Evolutionary conservation across 2,797 vertebrate genomes (phyloP), one percentile per base, ranked within the genome.

Genomic region (Galaxias olidus): DNA sequence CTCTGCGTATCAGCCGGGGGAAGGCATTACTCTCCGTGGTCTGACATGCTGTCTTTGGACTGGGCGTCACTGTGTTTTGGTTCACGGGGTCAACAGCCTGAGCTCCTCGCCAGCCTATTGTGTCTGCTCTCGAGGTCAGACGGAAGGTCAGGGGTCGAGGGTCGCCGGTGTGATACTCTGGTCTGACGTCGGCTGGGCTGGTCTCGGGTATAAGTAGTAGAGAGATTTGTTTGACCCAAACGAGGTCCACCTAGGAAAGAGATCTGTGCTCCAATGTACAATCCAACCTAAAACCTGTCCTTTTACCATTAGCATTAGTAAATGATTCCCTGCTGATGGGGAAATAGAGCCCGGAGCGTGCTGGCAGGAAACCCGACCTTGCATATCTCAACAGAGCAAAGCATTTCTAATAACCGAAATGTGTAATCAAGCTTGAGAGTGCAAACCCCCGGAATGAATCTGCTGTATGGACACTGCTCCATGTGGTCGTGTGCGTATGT

Each of bases 1-100:
- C 54, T 43, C 41, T 47, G 9, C n/a, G 48, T 74, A 69, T 77
- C 65, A 63, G 47, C 63, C 64, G 47, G 18, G 66, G 69, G 72
- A 72, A 68, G 63, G 53, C 55, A 65, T 71, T 49, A 44, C 59
- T 75, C 67, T 59, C 19, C 8, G 19, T 48, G 11, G 14, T n/a
- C 30, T 3, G 30, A 30, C 45, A 30, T 66, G 60, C 67, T 44
- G 44, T 13, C 15, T 46, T 41, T 59, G 43, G 58, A 69, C 69
- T 46, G 59, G 41, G 30, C 41, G 54, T 63, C 20, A 54, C 47
- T 67, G 65, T 72, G 11, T 30, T n/a, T 55, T 18, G 11, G n/a
- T 17, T 6, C 17, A 9, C 14, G 47, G 20, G 48, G 46, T 50
- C 10, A 43, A 44, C 8, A 14, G 42, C 43, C 10, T 12, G 47